Conservation (phyloP, 2,888 invertebrate species). For the Chalcosyrphus nemorum region DNA sequence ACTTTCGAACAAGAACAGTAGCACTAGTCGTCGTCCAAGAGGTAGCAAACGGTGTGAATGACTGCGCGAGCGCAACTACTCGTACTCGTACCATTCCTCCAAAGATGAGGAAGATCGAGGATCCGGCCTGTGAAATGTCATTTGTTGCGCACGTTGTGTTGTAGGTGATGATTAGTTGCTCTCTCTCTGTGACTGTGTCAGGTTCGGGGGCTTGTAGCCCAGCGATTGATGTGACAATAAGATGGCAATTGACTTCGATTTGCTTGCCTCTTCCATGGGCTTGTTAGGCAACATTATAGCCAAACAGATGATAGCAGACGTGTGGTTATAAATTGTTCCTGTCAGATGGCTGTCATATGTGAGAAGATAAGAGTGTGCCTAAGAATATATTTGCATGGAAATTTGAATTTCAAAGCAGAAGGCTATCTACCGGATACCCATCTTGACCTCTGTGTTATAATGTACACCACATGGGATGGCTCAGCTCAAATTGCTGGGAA, state of each 20-base stretch:
- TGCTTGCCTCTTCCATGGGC: slow-evolving; percentile 57
- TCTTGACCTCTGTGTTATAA: slow-evolving; percentile 60
- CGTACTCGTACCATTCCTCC: slow-evolving; percentile 16
- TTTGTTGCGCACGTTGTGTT: slow-evolving; percentile 46
- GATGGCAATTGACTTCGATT: slow-evolving; percentile 69
- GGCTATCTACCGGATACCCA: slow-evolving; percentile 55
- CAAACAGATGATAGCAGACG: slow-evolving; percentile 49
- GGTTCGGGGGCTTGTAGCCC: slow-evolving; percentile 26
- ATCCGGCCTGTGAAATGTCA: slow-evolving; percentile 61
- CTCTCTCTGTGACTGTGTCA: slow-evolving; percentile 53
- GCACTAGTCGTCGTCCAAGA: slow-evolving; percentile 44
- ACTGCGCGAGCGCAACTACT: slow-evolving; percentile 59
- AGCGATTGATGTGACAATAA: slow-evolving; percentile 68
- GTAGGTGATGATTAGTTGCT: slow-evolving; percentile 72
- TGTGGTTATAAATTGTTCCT: slow-evolving; percentile 62
- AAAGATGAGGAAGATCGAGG: slow-evolving; percentile 67
- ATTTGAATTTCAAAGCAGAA: slow-evolving; percentile 18
- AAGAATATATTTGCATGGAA: slow-evolving; percentile 34
- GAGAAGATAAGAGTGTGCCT: slow-evolving; percentile 30
- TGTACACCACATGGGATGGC: slow-evolving; percentile 9
- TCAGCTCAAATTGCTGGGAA: slow-evolving; percentile 57
- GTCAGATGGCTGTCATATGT: slow-evolving; percentile 61
- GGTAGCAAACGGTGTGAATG: slow-evolving; percentile 39
- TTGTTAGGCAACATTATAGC: slow-evolving; percentile 41
- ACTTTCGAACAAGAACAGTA: slow-evolving; percentile 72